Evolutionary conservation across 2,797 vertebrate genomes (phyloP).

Genomic region (Sternarchorhynchus goeldii): DNA sequence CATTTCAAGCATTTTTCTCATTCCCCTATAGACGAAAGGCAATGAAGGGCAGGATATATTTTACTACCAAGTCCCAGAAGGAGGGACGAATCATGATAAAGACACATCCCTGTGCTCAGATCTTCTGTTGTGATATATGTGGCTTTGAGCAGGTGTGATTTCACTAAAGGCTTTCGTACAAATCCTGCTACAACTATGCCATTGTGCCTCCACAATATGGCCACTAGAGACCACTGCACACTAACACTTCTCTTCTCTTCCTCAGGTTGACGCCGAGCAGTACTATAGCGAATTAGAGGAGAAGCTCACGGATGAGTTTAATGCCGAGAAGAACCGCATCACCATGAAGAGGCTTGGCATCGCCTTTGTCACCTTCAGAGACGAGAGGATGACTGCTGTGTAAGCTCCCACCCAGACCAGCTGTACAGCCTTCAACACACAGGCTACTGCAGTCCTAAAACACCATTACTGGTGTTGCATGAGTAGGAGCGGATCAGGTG

Average conservation of each 20-base stretch:
- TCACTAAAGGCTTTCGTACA: neutral
- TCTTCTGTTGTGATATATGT: constrained; percentile 89
- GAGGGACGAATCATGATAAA: constrained; percentile 92
- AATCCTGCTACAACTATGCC: neutral
- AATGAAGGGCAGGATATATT: constrained; percentile 95
- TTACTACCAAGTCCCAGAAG: constrained; percentile 89
- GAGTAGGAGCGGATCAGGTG: too few relatives aligned
- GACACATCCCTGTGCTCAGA: constrained; percentile 87
- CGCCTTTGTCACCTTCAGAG: constrained; percentile 94
- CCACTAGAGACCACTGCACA: constrained; percentile 77
- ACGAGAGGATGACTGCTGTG: constrained; percentile 90
- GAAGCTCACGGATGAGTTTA: constrained; percentile 95
- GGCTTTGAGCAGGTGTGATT: constrained; percentile 87
- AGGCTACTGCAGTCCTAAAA: too few relatives aligned
- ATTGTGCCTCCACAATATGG: constrained; percentile 33
- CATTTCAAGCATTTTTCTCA: neutral
- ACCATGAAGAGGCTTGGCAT: constrained; percentile 87
- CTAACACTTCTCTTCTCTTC: constrained; percentile 51
- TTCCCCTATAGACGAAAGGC: constrained; percentile 84
- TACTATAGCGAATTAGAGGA: constrained; percentile 96
- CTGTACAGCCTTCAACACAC: too few relatives aligned
- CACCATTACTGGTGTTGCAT: too few relatives aligned
- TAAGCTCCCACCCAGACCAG: constrained; percentile 72
- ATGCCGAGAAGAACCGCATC: constrained; percentile 91
- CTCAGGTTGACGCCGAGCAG: constrained; percentile 95